Evolutionary conservation across 1,140 invertebrate species (phyloP).

Genomic region (Acromyrmex heyeri): DNA sequence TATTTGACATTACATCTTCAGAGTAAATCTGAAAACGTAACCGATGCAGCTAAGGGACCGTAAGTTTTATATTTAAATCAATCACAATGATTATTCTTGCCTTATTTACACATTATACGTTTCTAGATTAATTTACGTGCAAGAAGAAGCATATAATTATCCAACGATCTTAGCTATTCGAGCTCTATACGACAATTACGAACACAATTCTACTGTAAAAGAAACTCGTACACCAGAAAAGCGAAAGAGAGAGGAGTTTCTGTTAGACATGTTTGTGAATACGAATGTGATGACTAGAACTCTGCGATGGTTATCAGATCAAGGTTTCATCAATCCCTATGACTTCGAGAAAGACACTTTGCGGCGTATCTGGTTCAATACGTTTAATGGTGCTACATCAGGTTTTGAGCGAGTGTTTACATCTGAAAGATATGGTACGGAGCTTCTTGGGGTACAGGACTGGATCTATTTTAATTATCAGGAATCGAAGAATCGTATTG

Average conservation of each 20-base stretch:
- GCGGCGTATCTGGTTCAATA: conserved; percentile 92
- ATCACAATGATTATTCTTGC: background rate
- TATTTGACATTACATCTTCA: conserved; percentile 83
- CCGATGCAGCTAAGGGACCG: conserved; percentile 82
- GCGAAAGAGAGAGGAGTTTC: conserved; percentile 86
- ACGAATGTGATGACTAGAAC: conserved; percentile 88
- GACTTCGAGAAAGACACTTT: conserved; percentile 89
- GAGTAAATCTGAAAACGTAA: conserved; percentile 74
- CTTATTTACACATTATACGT: background rate
- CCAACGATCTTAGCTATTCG: conserved; percentile 88
- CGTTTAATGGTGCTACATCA: conserved; percentile 93
- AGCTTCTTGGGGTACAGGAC: conserved; percentile 93
- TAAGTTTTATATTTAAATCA: conserved; percentile 72
- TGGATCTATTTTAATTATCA: conserved; percentile 93
- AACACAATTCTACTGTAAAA: conserved; percentile 89
- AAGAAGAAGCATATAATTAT: conserved; percentile 72
- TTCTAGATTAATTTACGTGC: conserved; percentile 82
- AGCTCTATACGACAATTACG: conserved; percentile 91
- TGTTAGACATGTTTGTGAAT: conserved; percentile 88
- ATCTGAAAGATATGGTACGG: conserved; percentile 90
- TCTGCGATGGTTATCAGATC: conserved; percentile 87
- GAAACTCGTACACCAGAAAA: conserved; percentile 91
- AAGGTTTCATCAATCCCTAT: conserved; percentile 83
- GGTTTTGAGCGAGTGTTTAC: conserved; percentile 96
- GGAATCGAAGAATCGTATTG: conserved; percentile 89